Evolutionary conservation across 2,888 invertebrate species (phyloP).

Genomic region (Drosophila prostipennis): DNA sequence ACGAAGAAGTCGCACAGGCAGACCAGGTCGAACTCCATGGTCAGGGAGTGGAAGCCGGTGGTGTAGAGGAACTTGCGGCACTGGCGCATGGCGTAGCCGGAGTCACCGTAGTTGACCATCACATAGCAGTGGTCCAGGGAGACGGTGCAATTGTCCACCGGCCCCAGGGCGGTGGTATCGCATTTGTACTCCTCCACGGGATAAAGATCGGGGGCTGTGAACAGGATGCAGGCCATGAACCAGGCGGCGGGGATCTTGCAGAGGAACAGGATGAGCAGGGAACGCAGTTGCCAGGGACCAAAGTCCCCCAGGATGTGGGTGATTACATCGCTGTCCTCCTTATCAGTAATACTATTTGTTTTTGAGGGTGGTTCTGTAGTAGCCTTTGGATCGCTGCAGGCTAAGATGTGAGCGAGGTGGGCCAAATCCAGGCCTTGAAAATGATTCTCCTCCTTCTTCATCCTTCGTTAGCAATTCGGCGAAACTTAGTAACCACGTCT

Average conservation of each 20-base stretch:
- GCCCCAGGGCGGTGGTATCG: slow-evolving; percentile 49
- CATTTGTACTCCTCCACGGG: slow-evolving; percentile 76
- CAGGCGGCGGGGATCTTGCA: slow-evolving; percentile 85
- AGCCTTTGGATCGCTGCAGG: slow-evolving; percentile 20
- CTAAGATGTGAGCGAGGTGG: slow-evolving; percentile 31
- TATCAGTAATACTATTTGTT: neutral
- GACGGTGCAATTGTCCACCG: slow-evolving; percentile 57
- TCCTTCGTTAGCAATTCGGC: slow-evolving; percentile 12
- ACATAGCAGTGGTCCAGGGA: slow-evolving; percentile 76
- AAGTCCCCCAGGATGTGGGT: slow-evolving; percentile 82
- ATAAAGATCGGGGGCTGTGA: slow-evolving; percentile 83
- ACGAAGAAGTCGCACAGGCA: slow-evolving; percentile 83
- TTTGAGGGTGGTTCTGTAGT: neutral
- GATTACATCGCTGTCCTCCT: slow-evolving; percentile 66
- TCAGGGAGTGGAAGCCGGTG: slow-evolving; percentile 79
- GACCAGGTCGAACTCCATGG: slow-evolving; percentile 84
- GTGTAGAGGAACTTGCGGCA: slow-evolving; percentile 77
- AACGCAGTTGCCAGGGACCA: slow-evolving; percentile 84
- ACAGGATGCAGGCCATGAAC: slow-evolving; percentile 85
- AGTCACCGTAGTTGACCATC: slow-evolving; percentile 54
- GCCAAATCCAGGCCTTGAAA: slow-evolving; percentile 24
- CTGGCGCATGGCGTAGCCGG: slow-evolving; percentile 50
- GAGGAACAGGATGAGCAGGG: slow-evolving; percentile 83
- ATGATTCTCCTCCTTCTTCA: slow-evolving; percentile 17
- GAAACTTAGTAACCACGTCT: slow-evolving; percentile 59